Percentiles rank a stretch among this genome's conserved stretches.
These are phyloP conservation scores for Phrynocephalus versicolor DNA, from an alignment of 2,113 vertebrate genomes.

Conservation along the genomic window DNA sequence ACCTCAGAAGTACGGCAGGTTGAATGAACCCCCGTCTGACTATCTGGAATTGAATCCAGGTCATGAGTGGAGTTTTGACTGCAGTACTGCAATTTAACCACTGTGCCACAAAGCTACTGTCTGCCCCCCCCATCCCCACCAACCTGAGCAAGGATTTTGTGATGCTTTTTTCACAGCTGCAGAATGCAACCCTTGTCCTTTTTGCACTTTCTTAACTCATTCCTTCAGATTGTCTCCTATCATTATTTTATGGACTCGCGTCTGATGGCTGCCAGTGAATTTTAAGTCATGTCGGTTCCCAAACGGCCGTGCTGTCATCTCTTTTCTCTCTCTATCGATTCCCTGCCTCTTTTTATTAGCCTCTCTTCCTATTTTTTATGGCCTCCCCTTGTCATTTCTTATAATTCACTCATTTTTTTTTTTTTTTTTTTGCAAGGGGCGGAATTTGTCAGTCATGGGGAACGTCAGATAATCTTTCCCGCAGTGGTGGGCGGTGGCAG, in stretches of 20 bases:
- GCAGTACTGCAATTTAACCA: too few species aligned
- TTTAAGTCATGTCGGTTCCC: background rate
- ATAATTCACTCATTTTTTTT: background rate
- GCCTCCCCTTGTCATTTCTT: background rate
- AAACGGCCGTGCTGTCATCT: background rate
- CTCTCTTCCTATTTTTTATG: background rate
- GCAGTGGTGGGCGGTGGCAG: too few species aligned
- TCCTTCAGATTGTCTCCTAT: background rate
- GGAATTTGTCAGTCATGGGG: background rate
- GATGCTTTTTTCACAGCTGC: too few species aligned
- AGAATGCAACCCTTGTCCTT: background rate
- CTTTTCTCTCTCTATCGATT: slow-evolving; percentile 1
- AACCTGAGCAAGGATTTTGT: too few species aligned
- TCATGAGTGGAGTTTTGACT: too few species aligned
- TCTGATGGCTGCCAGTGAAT: background rate
- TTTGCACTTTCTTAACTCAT: too few species aligned
- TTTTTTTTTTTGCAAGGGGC: background rate
- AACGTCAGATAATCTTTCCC: background rate
- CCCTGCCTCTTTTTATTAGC: background rate
- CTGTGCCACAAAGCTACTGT: too few species aligned
- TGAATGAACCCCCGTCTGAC: too few species aligned
- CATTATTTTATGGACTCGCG: background rate
- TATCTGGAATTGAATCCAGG: too few species aligned
- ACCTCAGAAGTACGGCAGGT: too few species aligned
- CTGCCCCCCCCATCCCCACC: too few species aligned